Evolutionary conservation across 1,140 invertebrate species (phyloP), one percentile per base, ranked within the genome.

Genomic region (Papilio dardanus): DNA sequence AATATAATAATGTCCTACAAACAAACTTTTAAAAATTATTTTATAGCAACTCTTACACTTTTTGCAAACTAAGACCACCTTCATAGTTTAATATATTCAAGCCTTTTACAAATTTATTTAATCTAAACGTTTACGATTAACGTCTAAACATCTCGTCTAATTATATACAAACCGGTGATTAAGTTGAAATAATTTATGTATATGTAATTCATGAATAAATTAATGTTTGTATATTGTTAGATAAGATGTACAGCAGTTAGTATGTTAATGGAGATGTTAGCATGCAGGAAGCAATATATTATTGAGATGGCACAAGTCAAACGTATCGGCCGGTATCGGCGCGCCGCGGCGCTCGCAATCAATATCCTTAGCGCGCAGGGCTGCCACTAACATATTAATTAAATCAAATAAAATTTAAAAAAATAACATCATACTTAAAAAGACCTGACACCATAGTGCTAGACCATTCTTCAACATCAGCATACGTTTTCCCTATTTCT

Each of bases 311-410:
- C 42, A 33, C 46, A 54, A 71, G 46, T 58, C 71, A 35, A 50
- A 35, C 71, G 33, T 54, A 54, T 58, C 33, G 50, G 46, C 30
- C 31, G 71, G 7, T 73, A 73, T 73, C 69, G n/a, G 3, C 21
- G 40, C 37, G 3, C 28, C 16, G 69, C 35, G 35, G 40, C 69
- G 69, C 30, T 73, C 46, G 16, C 71, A 58, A 73, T 73, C 46
- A 73, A 73, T 73, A 73, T 73, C 71, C 71, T 54, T 73, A 35
- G 12, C 33, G n/a, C 14, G 21, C 35, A 73, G 71, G 71, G 71
- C 46, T 58, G 19, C 71, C 46, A 73, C 46, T 19, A 67, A 33
- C 16, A 33, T 37, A 8, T 37, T 37, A 8, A 12, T 37, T 37
- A 37, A 37, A 37, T 12, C n/a, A 37, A 2, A 37, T 10, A 37